A percentile compares a stretch with the other conserved stretches of the same genome.
Conservation (phyloP, 64 coral and sea anemone species). For the Stichodactyla helianthus region DNA sequence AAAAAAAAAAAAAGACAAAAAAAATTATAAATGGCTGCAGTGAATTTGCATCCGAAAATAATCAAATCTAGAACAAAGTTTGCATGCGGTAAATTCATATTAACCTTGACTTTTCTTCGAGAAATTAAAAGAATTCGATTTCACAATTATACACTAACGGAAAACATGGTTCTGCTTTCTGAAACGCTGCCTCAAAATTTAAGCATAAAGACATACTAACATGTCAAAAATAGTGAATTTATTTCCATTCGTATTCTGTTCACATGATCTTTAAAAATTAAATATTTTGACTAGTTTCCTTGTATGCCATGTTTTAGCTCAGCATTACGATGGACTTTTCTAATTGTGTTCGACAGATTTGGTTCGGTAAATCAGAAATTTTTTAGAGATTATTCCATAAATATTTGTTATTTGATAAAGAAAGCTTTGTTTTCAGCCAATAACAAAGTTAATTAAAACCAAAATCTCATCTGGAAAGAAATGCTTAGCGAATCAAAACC, state of each 20-base stretch:
- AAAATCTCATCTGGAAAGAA: constrained; percentile 3
- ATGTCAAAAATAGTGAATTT: not conserved
- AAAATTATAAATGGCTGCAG: not conserved
- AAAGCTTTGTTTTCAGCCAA: not conserved
- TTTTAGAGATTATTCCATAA: not conserved
- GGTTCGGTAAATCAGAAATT: not conserved
- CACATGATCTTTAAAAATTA: not conserved
- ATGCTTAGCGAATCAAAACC: constrained; percentile 1
- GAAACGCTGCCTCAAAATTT: not conserved
- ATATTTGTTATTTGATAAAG: not conserved
- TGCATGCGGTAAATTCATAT: not conserved
- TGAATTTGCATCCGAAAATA: not conserved
- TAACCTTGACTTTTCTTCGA: not conserved
- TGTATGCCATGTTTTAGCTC: not conserved
- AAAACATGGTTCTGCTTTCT: not conserved
- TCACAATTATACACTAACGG: too few species aligned
- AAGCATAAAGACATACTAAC: not conserved
- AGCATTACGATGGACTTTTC: not conserved
- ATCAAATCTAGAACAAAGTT: not conserved
- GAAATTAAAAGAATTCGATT: not conserved
- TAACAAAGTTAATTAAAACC: not conserved
- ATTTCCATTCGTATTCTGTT: not conserved
- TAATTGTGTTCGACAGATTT: not conserved
- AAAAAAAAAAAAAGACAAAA: too few species aligned
- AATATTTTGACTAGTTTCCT: not conserved